Percentiles rank a stretch among this genome's conserved stretches.
Evolutionary conservation across 2,888 invertebrate genomes (phyloP).

Genomic region (Aspidiotus rigidus): DNA sequence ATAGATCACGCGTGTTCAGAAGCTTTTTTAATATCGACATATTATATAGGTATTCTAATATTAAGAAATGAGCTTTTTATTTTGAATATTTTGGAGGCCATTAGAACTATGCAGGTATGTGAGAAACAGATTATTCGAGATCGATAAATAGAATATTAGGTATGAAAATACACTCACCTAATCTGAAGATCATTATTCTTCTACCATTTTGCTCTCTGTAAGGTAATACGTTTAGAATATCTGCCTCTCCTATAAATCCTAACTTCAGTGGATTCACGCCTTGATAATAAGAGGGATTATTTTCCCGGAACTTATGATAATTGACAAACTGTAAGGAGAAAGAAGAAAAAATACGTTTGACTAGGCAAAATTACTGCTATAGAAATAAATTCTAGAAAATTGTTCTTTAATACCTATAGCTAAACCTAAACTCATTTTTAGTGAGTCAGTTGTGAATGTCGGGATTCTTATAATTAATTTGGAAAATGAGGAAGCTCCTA

Average conservation of each 20-base stretch:
- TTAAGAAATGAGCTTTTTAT: too few relatives aligned
- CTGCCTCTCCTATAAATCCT: conserved; percentile 55
- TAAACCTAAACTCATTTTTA: too few relatives aligned
- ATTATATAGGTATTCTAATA: too few relatives aligned
- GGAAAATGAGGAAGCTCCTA: not conserved
- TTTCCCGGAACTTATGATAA: conserved; percentile 65
- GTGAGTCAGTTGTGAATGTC: not conserved
- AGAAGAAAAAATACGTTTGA: not conserved
- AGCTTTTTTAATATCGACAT: too few relatives aligned
- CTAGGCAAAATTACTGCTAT: not conserved
- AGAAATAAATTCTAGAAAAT: not conserved
- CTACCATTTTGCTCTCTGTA: conserved; percentile 66
- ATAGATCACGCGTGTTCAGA: too few relatives aligned
- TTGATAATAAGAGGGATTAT: conserved; percentile 58
- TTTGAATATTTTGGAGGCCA: too few relatives aligned
- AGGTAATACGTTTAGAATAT: conserved; percentile 62
- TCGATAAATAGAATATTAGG: too few relatives aligned
- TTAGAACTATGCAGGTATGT: too few relatives aligned
- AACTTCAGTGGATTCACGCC: conserved; percentile 58
- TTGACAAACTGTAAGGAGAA: conserved; percentile 55
- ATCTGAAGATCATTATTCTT: conserved; percentile 60
- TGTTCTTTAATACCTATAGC: too few relatives aligned
- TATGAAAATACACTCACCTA: conserved; percentile 47
- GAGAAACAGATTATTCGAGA: too few relatives aligned
- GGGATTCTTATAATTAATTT: not conserved